Evolutionary conservation across 1,140 invertebrate species (phyloP), one percentile per base, ranked within the genome.

Genomic region (Leucophenga varia): DNA sequence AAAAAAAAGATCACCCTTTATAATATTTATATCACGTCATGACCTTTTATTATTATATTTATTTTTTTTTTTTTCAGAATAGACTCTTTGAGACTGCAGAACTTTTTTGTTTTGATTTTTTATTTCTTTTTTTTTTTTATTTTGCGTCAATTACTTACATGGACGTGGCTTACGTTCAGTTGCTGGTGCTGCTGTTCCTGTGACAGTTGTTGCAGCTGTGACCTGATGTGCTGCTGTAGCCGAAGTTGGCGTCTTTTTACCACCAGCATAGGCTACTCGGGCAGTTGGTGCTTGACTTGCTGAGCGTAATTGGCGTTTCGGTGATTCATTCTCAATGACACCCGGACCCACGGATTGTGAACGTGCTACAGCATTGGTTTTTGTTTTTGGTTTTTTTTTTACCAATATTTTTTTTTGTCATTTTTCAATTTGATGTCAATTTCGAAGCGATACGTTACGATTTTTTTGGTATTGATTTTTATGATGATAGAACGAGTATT

Each of bases 271-370:
- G 22, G 67, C 65, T 5, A 61, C 58, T 57, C 76, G 76, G 48
- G 70, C 74, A 14, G 78, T 75, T 54, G 79, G 80, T 47, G 79
- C 79, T 45, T 74, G 76, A 56, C 74, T 83, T 54, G 79, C 83
- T 46, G 79, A 86, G 76, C 77, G 84, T 21, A 86, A 81, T 52
- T 87, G 84, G 47, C 87, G 82, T 61, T 89, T 88, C 18, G 88
- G 88, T 72, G 84, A 85, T 56, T 86, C 83, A 53, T 61, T 75
- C 56, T 71, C 67, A 43, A 67, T 61, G 47, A 78, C 76, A 47
- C 75, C 76, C 9, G 84, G 85, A 46, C 85, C 86, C 53, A 85
- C 82, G 32, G 86, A 87, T 71, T 87, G 85, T 16, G 85, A 87
- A 52, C 86, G 82, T 61, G 81, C 86, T 80, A 63, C 48, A 61